phyloP scores from a whole-genome alignment of 2,888 invertebrate genomes.

The Myathropa florea region DNA sequence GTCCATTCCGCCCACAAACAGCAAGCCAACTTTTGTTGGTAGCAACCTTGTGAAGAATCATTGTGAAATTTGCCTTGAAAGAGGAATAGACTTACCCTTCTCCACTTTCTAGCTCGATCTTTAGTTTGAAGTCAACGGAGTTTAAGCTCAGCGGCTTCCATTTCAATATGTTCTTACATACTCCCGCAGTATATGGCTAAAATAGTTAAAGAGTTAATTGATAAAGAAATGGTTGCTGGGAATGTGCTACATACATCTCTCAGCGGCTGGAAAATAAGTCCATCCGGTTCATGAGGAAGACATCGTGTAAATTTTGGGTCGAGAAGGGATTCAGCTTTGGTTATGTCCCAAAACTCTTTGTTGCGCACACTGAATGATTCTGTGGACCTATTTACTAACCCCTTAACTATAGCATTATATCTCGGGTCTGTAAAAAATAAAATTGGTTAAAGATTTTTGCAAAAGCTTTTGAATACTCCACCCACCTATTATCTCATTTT shows the following conservation, averaged over 20 bases:
- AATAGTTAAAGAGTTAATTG: background rate
- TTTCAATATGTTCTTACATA: conserved; percentile 92
- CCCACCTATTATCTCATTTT: conserved; percentile 86
- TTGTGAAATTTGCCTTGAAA: background rate
- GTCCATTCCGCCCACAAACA: conserved; percentile 89
- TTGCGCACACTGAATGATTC: conserved; percentile 95
- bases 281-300: conserved; percentile 97
- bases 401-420: conserved; percentile 84
- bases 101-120: conserved; percentile 88
- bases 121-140: conserved; percentile 96
- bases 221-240: background rate
- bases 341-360: conserved; percentile 95
- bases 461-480: background rate
- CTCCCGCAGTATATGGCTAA: conserved; percentile 91
- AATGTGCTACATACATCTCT: conserved; percentile 83
- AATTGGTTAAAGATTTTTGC: background rate
- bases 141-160: conserved; percentile 98
- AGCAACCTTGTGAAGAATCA: conserved; percentile 83
- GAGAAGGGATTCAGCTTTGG: conserved; percentile 86
- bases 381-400: conserved; percentile 86
- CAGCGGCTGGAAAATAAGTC: conserved; percentile 97
- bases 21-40: conserved; percentile 85
- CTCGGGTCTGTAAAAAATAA: conserved; percentile 80
- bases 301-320: conserved; percentile 92
- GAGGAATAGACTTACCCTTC: conserved; percentile 83